Evolutionary conservation across 2,888 invertebrate genomes (phyloP).

Genomic region (Thera obeliscata): DNA sequence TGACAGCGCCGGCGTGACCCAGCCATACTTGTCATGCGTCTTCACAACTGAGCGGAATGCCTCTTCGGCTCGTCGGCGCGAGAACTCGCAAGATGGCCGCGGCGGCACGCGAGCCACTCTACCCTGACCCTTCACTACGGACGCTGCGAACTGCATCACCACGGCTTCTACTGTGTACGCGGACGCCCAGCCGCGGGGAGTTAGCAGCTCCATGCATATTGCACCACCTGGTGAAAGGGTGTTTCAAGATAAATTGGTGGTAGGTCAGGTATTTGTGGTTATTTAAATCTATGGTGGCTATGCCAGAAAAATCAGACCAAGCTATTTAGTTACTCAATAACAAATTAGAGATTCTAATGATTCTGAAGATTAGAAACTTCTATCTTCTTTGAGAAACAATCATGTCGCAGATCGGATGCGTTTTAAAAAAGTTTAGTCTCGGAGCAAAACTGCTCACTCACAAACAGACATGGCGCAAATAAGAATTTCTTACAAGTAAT

Average conservation of each 20-base stretch:
- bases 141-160: slow-evolving; percentile 95
- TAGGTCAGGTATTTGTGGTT: too few relatives aligned
- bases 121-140: slow-evolving; percentile 94
- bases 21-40: slow-evolving; percentile 95
- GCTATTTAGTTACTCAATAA: too few relatives aligned
- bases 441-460: not conserved
- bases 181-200: slow-evolving; percentile 94
- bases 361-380: too few relatives aligned
- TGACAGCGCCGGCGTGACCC: slow-evolving; percentile 94
- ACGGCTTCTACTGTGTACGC: slow-evolving; percentile 95
- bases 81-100: slow-evolving; percentile 91
- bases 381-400: too few relatives aligned
- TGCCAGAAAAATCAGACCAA: too few relatives aligned
- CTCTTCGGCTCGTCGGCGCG: slow-evolving; percentile 91
- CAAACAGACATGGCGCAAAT: not conserved
- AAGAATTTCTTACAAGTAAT: too few relatives aligned
- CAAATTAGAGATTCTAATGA: too few relatives aligned
- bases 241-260: not conserved
- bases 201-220: slow-evolving; percentile 94
- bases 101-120: slow-evolving; percentile 92
- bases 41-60: slow-evolving; percentile 94
- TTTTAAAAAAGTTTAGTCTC: not conserved
- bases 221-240: slow-evolving; percentile 86
- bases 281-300: too few relatives aligned
- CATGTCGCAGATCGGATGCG: too few relatives aligned